A percentile compares a stretch with the other conserved stretches of the same genome.
Conservation (phyloP, 2,113 vertebrate genomes). For the Archilochus colubris region DNA sequence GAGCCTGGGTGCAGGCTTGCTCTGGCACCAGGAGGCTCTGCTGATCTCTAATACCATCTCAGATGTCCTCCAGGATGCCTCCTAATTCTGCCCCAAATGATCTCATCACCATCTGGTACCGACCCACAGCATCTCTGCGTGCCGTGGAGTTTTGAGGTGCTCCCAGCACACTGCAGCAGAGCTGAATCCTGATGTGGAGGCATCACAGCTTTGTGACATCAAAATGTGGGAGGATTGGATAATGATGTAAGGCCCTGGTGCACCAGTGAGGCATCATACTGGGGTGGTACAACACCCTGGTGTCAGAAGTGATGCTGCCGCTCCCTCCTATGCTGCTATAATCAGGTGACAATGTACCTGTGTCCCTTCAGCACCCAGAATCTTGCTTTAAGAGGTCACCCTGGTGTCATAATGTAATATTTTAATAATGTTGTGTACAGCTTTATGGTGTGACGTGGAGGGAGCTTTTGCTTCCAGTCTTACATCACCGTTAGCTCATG, state of each 20-base stretch:
- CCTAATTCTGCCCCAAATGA: not conserved
- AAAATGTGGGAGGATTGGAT: fast-evolving
- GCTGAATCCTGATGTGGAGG: not conserved
- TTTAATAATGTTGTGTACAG: fast-evolving
- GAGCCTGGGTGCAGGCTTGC: not conserved
- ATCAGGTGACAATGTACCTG: fast-evolving
- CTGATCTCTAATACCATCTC: not conserved
- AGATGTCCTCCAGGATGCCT: not conserved
- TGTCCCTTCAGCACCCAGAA: fast-evolving
- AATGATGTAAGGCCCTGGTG: fast-evolving
- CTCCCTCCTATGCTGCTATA: fast-evolving
- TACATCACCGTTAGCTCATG: not conserved
- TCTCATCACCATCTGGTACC: not conserved
- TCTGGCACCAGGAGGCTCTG: not conserved
- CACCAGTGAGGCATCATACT: fast-evolving
- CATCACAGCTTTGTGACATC: not conserved
- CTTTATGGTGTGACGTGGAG: fast-evolving
- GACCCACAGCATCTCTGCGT: fast-evolving
- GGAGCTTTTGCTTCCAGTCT: not conserved
- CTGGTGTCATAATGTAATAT: fast-evolving
- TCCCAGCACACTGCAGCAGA: not conserved
- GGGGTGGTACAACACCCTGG: not conserved
- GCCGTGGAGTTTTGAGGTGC: not conserved
- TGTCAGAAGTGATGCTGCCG: not conserved
- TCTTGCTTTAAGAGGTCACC: not conserved